phyloP scores from a whole-genome alignment of 2,113 vertebrate genomes.

The Podarcis raffonei region DNA sequence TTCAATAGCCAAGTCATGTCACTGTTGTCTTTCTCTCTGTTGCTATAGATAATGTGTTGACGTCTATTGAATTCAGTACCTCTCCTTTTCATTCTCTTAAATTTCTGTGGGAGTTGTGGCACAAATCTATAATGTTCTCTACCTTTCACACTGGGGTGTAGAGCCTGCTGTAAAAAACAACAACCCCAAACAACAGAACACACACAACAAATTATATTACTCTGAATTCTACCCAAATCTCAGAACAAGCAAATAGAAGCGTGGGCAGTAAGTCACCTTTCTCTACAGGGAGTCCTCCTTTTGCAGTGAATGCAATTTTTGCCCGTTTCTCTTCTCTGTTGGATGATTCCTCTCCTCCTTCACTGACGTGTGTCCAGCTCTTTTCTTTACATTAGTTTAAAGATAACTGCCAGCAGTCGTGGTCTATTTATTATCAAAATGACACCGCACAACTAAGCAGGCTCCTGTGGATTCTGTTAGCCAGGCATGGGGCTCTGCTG shows the following conservation, averaged over 20 bases:
- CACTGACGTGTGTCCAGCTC: background rate
- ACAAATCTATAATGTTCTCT: background rate
- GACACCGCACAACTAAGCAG: slow-evolving; percentile 1
- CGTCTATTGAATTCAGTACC: background rate
- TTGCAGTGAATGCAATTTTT: background rate
- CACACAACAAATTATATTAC: background rate
- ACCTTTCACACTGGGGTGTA: background rate
- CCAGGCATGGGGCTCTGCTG: background rate
- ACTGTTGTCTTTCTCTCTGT: background rate
- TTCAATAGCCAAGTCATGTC: background rate
- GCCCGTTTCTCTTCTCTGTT: slow-evolving; percentile 9
- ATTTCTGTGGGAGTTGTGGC: background rate
- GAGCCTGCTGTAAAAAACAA: background rate
- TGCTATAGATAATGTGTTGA: background rate
- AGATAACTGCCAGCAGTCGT: slow-evolving; percentile 7
- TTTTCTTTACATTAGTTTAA: slow-evolving; percentile 22
- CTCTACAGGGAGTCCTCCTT: slow-evolving; percentile 2
- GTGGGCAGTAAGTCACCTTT: slow-evolving; percentile 2
- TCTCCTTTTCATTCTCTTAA: background rate
- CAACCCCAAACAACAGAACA: too few relatives aligned
- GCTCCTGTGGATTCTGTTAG: background rate
- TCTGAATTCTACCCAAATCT: background rate
- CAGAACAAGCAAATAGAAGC: background rate
- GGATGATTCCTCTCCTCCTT: background rate
- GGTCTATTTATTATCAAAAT: background rate